Conservation (phyloP, 2,113 vertebrate species). For the Phyllostomus discolor region DNA sequence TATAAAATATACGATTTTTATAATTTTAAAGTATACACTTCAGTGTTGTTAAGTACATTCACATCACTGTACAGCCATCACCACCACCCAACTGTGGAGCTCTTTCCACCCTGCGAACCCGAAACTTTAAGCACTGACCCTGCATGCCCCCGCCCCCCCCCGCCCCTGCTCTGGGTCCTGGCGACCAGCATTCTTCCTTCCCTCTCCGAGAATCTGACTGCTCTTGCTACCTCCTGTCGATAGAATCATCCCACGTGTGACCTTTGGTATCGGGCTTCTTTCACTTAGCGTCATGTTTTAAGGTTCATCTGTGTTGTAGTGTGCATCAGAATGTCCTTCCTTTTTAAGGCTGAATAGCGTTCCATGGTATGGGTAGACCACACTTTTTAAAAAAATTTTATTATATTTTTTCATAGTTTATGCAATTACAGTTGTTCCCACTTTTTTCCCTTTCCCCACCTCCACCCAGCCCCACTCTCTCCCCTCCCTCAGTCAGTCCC, state of each 20-base stretch:
- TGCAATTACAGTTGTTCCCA: too few species aligned
- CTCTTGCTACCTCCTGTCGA: accelerated
- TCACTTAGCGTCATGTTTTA: too few species aligned
- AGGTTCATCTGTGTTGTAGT: background rate
- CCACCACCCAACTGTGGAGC: background rate
- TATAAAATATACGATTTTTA: background rate
- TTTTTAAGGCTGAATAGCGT: background rate
- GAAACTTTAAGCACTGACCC: background rate
- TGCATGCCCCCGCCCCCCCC: accelerated
- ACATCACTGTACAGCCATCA: accelerated
- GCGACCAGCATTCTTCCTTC: background rate
- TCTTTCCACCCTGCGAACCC: background rate
- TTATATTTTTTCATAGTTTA: too few species aligned
- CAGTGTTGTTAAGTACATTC: background rate
- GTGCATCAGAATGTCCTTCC: background rate
- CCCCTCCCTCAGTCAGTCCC: too few species aligned
- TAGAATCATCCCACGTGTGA: accelerated
- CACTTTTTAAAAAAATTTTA: background rate
- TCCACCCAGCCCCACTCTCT: too few species aligned
- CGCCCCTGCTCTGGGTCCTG: background rate
- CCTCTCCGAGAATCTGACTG: background rate
- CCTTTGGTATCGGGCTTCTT: background rate
- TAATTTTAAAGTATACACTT: background rate
- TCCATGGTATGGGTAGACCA: background rate
- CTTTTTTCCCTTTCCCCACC: too few species aligned